These are phyloP conservation scores for Leptobrachium ailaonicum DNA, from an alignment of 2,113 vertebrate species.

Conservation along the genomic window DNA sequence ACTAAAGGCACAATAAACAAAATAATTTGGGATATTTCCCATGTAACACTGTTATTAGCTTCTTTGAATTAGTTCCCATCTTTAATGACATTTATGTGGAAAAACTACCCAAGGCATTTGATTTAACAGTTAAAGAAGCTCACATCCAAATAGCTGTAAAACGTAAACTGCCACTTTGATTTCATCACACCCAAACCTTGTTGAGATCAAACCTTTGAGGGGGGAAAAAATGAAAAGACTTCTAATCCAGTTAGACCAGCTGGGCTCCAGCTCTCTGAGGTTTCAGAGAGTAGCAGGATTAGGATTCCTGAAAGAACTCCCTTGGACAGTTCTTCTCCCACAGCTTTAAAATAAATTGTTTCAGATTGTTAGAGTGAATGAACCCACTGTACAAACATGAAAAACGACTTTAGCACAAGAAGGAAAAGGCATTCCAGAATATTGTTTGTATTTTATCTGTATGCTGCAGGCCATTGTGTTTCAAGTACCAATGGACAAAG, in stretches of 20 bases:
- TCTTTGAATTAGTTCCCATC: conserved; percentile 1
- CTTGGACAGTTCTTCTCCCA: conserved; percentile 48
- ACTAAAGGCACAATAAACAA: conserved; percentile 18
- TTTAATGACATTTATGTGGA: conserved; percentile 23
- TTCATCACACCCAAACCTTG: conserved; percentile 91
- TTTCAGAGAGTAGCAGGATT: conserved; percentile 82
- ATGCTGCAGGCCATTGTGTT: not conserved
- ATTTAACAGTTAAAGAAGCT: conserved; percentile 72
- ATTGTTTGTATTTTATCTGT: conserved; percentile 11
- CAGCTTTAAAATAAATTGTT: conserved; percentile 57
- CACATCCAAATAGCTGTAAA: conserved; percentile 80
- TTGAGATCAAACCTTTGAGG: conserved; percentile 91
- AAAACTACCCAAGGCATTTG: conserved; percentile 52
- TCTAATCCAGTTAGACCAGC: conserved; percentile 90
- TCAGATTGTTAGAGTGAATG: conserved; percentile 44
- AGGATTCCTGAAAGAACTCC: conserved; percentile 74
- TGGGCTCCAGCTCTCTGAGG: conserved; percentile 74
- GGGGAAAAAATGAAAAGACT: conserved; percentile 92
- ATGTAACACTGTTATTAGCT: not conserved
- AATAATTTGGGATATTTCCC: conserved; percentile 9
- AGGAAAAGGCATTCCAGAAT: not conserved
- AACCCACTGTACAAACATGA: conserved; percentile 22
- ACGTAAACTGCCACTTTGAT: conserved; percentile 97
- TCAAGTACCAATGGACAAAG: conserved; percentile 1
- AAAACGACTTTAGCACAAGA: conserved; percentile 18